Base-by-base conservation (phyloP, 2,888 invertebrate genomes). In the Scelioninae gen. 1 region DNA sequence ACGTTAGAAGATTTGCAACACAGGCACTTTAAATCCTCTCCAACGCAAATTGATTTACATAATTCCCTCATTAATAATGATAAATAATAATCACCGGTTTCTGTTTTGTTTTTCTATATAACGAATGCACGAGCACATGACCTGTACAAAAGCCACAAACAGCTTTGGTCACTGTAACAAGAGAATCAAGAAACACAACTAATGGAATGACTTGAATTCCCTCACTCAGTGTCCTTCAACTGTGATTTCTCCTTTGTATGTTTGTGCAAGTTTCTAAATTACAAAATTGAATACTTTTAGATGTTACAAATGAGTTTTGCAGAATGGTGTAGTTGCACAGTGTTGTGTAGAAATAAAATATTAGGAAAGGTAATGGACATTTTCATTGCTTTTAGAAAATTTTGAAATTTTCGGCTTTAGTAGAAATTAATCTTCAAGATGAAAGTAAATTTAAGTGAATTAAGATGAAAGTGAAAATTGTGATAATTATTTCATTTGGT, bases 201-300 rank as follows among this genome's bases (percentile, higher is more conserved):
- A 71, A 63, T 71, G 78, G 71, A 72, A 62, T 66, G 38, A 60
- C 65, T 71, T 62, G 53, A 68, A 60, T 72, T 79, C 63, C 55
- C 62, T 62, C 38, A 58, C 65, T 23, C 23, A 2, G 23, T 51
- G 65, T 63, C 65, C 72, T 71, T 78, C 78, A 71, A 45, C 71
- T 49, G 68, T 68, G 60, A 76, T 68, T 68, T 71, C 45, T 65
- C 63, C 65, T 71, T 78, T 78, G 53, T 71, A 43, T 38, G 43
- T 56, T 13, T 13, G 16, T 23, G 10, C 29, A 58, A 75, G 58
- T 75, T 75, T 47, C 49, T 23, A 47, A 10, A 29, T 51, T 7
- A 45, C 34, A 16, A 29, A 53, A 16, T 58, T 47, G 10, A 75
- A 56, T 47, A 16, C 16, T 29, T 62, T 53, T 45, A 16, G 15